Base-by-base conservation (phyloP, 2,797 vertebrate genomes). In the Enteromius paludinosus region DNA sequence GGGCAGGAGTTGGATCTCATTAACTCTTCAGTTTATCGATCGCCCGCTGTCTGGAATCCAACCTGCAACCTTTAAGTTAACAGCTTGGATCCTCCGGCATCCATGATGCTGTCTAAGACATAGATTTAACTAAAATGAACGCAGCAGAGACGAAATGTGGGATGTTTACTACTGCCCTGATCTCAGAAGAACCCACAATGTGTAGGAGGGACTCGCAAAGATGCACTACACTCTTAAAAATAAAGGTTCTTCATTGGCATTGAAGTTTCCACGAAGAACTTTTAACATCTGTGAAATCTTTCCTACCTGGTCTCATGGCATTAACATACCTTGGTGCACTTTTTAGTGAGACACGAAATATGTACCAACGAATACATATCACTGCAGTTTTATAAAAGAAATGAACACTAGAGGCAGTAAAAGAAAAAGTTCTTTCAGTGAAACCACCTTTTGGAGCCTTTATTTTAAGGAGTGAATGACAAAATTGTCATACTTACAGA, bases 401-500 rank as follows among this genome's bases (percentile, higher is more conserved):
- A n/a, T n/a, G n/a, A n/a, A n/a, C n/a, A n/a, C n/a, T n/a, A n/a
- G n/a, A n/a, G n/a, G n/a, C n/a, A n/a, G n/a, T n/a, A n/a, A 3
- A 56, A 11, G 9, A 54, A 23, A 56, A 56, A 10, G 20, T n/a
- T 54, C 0, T 54, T n/a, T 54, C 9, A 52, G n/a, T 56, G 52
- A 56, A 23, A 56, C 20, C 54, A 56, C 4, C 3, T 56, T 56
- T 56, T 15, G 5, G 23, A 61, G n/a, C 23, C 25, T 14, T 61
- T 61, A 7, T 28, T 25, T 61, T 61, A 28, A 61, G 6, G 56
- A 14, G 56, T 61, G n/a, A 35, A 30, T 20, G 45, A 76, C 10
- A 43, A 30, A 43, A n/a, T n/a, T 28, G 11, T 45, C 9, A 15
- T 65, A 77, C 97, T 96, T 94, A 99, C 98, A 84, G 98, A 99